A percentile compares a stretch with the other conserved stretches of the same genome.
Evolutionary conservation across 2,888 invertebrate species (phyloP).

Genomic region (Cryptocephalus primarius): DNA sequence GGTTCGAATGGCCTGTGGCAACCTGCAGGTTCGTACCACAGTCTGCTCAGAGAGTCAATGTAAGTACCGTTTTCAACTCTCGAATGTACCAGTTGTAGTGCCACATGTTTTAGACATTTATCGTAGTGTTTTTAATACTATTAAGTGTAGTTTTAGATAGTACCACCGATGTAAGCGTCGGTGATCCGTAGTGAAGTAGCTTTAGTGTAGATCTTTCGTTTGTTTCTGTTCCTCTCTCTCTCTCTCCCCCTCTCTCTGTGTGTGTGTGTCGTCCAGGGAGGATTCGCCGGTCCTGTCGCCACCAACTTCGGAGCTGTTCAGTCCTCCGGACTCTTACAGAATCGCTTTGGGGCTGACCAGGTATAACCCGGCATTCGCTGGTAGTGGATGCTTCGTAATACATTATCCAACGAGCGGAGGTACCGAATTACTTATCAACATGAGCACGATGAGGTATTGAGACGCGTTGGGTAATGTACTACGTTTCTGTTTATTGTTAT

Average conservation of each 20-base stretch:
- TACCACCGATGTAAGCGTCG: no score
- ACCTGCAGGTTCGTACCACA: constrained; percentile 35
- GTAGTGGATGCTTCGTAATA: no score
- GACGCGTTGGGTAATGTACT: no score
- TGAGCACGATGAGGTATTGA: no score
- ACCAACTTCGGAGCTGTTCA: constrained; percentile 27
- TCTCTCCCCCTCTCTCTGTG: neutral
- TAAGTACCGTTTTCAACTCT: constrained; percentile 18
- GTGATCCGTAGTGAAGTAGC: no score
- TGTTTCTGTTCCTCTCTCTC: neutral
- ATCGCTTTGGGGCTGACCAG: constrained; percentile 20
- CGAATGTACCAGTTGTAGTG: no score
- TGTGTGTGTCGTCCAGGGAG: constrained; percentile 19
- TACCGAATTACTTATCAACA: no score
- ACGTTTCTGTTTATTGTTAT: no score
- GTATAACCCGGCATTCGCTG: constrained; percentile 15
- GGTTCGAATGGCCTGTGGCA: constrained; percentile 58
- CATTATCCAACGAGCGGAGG: no score
- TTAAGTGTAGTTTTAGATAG: constrained; percentile 8
- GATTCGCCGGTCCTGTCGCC: constrained; percentile 23
- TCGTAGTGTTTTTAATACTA: constrained; percentile 13
- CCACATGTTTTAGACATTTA: neutral
- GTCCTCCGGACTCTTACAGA: constrained; percentile 33
- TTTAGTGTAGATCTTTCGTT: constrained; percentile 8
- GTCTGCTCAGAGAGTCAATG: constrained; percentile 27